A percentile compares a stretch with the other conserved stretches of the same genome.
Conservation (phyloP, 1,140 invertebrate species). For the Ceratoteleas bidentatus region DNA sequence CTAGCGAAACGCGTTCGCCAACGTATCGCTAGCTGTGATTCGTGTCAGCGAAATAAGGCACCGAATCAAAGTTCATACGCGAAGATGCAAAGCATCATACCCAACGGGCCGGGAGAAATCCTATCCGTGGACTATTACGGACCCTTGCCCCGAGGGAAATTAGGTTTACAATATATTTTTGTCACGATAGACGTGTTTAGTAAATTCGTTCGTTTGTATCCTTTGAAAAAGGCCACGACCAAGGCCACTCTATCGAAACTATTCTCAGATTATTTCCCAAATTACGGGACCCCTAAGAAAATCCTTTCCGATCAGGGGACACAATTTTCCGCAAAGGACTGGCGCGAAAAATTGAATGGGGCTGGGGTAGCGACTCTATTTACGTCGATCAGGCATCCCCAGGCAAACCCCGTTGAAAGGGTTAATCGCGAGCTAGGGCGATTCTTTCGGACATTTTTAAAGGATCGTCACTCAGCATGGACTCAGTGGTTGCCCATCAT, state of each 20-base stretch:
- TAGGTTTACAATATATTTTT: constrained; percentile 46
- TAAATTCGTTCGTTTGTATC: constrained; percentile 71
- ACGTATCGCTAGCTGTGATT: constrained; percentile 56
- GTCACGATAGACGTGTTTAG: constrained; percentile 19
- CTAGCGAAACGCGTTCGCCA: constrained; percentile 45
- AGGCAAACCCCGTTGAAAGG: constrained; percentile 13
- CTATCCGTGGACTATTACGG: constrained; percentile 70
- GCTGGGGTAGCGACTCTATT: constrained; percentile 11
- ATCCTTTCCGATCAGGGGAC: constrained; percentile 35
- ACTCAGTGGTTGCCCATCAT: background rate
- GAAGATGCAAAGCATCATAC: constrained; percentile 33
- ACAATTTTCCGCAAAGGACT: constrained; percentile 27
- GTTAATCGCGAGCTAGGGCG: constrained; percentile 9
- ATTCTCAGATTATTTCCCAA: constrained; percentile 14
- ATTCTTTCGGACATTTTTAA: constrained; percentile 15
- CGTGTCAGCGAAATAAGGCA: constrained; percentile 55
- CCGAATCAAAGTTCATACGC: constrained; percentile 8
- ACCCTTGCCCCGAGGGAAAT: constrained; percentile 59
- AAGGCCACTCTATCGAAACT: constrained; percentile 4
- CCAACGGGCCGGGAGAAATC: constrained; percentile 56
- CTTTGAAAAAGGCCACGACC: constrained; percentile 64
- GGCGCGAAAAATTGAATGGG: background rate
- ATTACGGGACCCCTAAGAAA: constrained; percentile 31
- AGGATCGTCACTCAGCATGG: constrained; percentile 3
- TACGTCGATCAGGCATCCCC: constrained; percentile 1